Evolutionary conservation across 2,113 vertebrate genomes (phyloP).

Genomic region (Myrmecophaga tridactyla): DNA sequence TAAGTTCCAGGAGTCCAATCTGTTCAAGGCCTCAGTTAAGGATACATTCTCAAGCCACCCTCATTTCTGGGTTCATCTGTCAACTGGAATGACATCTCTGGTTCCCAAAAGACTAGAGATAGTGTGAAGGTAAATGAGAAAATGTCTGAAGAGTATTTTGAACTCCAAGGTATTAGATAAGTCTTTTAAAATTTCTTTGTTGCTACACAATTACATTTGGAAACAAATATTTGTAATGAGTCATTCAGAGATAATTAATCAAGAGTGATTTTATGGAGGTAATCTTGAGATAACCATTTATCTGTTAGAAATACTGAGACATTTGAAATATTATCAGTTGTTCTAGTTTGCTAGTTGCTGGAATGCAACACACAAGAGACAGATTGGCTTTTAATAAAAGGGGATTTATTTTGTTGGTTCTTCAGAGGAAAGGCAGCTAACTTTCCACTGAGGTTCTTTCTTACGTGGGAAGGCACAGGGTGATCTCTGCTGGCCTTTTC

Average conservation of each 20-base stretch:
- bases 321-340: no score
- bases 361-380: no score
- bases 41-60: neutral
- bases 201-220: neutral
- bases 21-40: neutral
- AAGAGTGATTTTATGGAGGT: neutral
- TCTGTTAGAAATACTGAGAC: neutral
- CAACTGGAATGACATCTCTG: neutral
- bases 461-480: no score
- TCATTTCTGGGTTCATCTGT: neutral
- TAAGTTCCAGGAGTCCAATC: neutral
- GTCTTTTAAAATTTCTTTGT: no score
- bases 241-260: fast-evolving
- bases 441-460: no score
- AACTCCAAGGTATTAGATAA: neutral
- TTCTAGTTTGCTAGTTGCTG: no score
- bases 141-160: neutral
- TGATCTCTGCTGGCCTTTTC: no score
- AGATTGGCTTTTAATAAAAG: no score
- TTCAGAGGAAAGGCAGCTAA: no score
- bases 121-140: fast-evolving
- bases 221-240: neutral
- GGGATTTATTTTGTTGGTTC: no score
- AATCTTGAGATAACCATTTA: neutral
- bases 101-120: neutral